Conservation (phyloP, 1,140 invertebrate species). For the Wiebesia pumilae region DNA sequence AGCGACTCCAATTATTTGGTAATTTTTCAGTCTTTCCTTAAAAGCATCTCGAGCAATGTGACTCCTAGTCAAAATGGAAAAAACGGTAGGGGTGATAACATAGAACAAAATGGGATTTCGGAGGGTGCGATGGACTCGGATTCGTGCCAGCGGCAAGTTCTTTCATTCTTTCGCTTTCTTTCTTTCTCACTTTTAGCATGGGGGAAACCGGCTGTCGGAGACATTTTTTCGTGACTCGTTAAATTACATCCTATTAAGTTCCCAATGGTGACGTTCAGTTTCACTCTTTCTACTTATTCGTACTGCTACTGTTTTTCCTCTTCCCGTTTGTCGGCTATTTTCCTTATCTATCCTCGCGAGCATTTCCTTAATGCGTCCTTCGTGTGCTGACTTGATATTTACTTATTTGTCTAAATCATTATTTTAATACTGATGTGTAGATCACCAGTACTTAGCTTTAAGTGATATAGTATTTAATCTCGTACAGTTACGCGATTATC, state of each 20-base stretch:
- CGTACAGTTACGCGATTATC: no score
- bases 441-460: not conserved
- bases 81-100: slow-evolving; percentile 31
- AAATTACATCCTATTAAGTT: slow-evolving; percentile 57
- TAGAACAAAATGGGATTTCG: slow-evolving; percentile 42
- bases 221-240: slow-evolving; percentile 56
- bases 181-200: not conserved
- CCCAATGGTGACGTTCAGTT: not conserved
- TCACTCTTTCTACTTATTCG: not conserved
- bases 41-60: slow-evolving; percentile 28
- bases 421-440: not conserved
- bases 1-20: slow-evolving; percentile 50
- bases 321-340: no score
- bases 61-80: not conserved
- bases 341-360: no score
- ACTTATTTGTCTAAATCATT: not conserved
- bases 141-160: not conserved
- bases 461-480: not conserved
- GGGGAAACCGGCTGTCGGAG: slow-evolving; percentile 3
- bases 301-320: slow-evolving; percentile 4
- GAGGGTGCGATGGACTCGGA: slow-evolving; percentile 37
- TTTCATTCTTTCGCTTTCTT: slow-evolving; percentile 1
- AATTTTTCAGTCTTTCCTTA: slow-evolving; percentile 46
- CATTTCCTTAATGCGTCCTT: slow-evolving; percentile 17
- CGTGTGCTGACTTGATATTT: slow-evolving; percentile 11